phyloP scores from a whole-genome alignment of 1,140 invertebrate species.

The Formica exsecta region DNA sequence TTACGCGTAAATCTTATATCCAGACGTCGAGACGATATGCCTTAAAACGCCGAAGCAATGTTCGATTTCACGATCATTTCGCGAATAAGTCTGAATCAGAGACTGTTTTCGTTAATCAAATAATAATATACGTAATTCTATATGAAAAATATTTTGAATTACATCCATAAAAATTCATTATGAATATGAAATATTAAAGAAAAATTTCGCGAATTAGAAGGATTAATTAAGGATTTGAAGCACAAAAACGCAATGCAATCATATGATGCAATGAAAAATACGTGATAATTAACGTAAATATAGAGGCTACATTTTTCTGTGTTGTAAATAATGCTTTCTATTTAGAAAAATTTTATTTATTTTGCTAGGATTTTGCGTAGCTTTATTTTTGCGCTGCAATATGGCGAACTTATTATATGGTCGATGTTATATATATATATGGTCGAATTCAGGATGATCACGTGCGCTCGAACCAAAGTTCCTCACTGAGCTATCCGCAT shows the following conservation, averaged over 20 bases:
- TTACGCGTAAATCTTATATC: conserved; percentile 16
- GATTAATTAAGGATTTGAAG: not conserved
- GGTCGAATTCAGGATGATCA: conserved; percentile 49
- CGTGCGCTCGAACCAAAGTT: conserved; percentile 26
- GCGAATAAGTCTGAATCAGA: not conserved
- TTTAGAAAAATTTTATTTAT: not conserved
- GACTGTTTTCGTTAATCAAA: conserved; percentile 31
- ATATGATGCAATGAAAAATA: not conserved
- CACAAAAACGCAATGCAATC: not conserved
- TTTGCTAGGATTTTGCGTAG: not conserved
- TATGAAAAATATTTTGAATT: conserved; percentile 9
- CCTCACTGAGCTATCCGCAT: conserved; percentile 77
- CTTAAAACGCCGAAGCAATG: not conserved
- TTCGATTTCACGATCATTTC: not conserved
- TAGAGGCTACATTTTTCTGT: not conserved
- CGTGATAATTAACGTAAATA: not conserved
- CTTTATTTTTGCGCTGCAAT: not conserved
- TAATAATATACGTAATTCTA: not conserved
- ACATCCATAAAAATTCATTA: not conserved
- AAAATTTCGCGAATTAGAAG: too few species aligned
- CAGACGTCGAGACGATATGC: too few species aligned
- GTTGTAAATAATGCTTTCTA: not conserved
- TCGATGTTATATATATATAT: not conserved
- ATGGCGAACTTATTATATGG: not conserved
- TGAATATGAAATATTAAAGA: too few species aligned